Conservation (phyloP, 2,113 vertebrate species). For the Thermophis baileyi region DNA sequence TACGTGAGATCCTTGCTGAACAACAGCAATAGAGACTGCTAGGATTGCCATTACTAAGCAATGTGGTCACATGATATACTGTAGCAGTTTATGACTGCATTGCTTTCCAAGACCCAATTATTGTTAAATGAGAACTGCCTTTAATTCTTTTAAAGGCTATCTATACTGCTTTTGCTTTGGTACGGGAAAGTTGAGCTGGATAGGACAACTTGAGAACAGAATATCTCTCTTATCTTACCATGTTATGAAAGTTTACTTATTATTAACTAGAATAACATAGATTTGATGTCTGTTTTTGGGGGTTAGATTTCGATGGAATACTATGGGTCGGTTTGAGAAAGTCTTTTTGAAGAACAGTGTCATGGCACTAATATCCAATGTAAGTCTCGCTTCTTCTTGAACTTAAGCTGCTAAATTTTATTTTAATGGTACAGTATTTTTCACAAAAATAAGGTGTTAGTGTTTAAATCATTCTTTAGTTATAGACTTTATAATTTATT, state of each 20-base stretch:
- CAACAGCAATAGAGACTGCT: background rate
- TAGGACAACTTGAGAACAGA: conserved; percentile 83
- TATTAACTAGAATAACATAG: background rate
- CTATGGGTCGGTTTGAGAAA: conserved; percentile 89
- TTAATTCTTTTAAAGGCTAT: background rate
- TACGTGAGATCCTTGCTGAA: background rate
- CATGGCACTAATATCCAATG: conserved; percentile 85
- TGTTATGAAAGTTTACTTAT: background rate
- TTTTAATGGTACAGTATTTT: background rate
- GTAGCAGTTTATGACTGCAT: background rate
- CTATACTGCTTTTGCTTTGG: background rate
- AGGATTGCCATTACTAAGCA: background rate
- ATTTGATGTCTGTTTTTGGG: conserved; percentile 9
- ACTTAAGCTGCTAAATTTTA: background rate
- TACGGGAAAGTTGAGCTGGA: conserved; percentile 83
- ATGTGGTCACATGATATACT: background rate
- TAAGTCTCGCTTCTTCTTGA: conserved; percentile 59
- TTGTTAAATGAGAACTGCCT: background rate
- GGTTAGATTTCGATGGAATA: conserved; percentile 90
- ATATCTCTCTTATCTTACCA: background rate
- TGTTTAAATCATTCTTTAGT: background rate
- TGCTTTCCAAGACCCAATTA: background rate
- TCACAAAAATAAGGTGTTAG: background rate
- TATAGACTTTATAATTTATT: background rate
- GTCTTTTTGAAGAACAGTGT: conserved; percentile 90